These are phyloP conservation scores for Serinus canaria DNA, from an alignment of 2,113 vertebrate genomes.

Conservation along the genomic window DNA sequence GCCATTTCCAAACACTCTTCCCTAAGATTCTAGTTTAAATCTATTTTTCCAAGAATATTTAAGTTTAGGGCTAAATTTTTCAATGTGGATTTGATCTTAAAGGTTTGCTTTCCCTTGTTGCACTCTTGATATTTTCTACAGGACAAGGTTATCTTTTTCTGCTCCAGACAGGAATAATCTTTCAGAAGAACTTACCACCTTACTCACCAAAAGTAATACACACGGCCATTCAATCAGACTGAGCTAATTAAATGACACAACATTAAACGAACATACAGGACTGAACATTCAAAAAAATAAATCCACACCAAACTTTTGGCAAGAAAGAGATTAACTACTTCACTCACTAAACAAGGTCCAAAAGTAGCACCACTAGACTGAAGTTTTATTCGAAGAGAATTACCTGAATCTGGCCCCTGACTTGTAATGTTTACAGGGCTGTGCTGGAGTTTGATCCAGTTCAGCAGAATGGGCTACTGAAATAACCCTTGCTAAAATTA, in stretches of 20 bases:
- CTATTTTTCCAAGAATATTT: background rate
- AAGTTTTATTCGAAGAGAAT: background rate
- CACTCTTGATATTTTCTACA: background rate
- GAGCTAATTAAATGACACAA: background rate
- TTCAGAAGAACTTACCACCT: background rate
- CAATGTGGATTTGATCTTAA: background rate
- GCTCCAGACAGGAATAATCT: background rate
- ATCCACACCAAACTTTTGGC: background rate
- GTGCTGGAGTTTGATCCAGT: background rate
- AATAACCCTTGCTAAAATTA: background rate
- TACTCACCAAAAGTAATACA: background rate
- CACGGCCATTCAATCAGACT: background rate
- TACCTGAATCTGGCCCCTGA: background rate
- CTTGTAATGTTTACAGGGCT: background rate
- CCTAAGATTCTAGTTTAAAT: background rate
- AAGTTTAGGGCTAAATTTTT: background rate
- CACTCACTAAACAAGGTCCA: background rate
- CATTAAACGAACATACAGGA: background rate
- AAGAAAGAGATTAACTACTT: background rate
- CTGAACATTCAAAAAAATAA: background rate
- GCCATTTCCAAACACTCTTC: background rate
- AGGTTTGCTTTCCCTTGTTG: background rate
- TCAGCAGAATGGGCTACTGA: background rate
- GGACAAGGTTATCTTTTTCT: background rate
- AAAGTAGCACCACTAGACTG: background rate